Evolutionary conservation across 2,113 vertebrate genomes (phyloP).

Genomic region (Amphilophus citrinellus): DNA sequence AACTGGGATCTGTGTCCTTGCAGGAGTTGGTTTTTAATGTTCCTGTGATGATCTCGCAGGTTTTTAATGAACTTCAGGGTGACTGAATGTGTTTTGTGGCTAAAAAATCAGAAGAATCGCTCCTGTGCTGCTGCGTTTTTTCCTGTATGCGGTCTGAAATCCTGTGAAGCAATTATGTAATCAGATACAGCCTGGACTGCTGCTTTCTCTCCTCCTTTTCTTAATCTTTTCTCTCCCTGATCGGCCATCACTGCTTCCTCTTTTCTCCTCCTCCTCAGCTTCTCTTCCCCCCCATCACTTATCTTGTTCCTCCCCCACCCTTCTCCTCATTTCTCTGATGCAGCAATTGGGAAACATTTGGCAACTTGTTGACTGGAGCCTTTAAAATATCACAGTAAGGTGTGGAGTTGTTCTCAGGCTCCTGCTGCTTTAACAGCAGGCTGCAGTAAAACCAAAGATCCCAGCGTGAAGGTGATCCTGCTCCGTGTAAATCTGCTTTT

Average conservation of each 20-base stretch:
- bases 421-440: background rate
- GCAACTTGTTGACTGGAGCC: conserved; percentile 47
- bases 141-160: conserved; percentile 28
- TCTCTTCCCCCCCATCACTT: background rate
- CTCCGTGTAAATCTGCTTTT: background rate
- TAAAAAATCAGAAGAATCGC: too few species aligned
- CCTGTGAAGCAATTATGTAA: conserved; percentile 71
- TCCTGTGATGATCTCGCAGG: background rate
- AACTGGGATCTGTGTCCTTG: too few species aligned
- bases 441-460: background rate
- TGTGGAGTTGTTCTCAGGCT: conserved; percentile 7
- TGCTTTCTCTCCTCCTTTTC: conserved; percentile 17
- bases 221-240: background rate
- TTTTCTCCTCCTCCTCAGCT: background rate
- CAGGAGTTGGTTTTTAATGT: background rate
- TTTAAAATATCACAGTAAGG: conserved; percentile 10
- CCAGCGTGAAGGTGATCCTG: background rate
- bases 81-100: background rate
- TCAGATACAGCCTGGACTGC: conserved; percentile 54
- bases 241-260: background rate
- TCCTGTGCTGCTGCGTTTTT: background rate
- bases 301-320: background rate
- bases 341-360: conserved; percentile 42
- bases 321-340: conserved; percentile 3
- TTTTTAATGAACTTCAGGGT: background rate